These are phyloP conservation scores for Tamandua tetradactyla DNA, from an alignment of 2,797 vertebrate species.

Conservation along the genomic window DNA sequence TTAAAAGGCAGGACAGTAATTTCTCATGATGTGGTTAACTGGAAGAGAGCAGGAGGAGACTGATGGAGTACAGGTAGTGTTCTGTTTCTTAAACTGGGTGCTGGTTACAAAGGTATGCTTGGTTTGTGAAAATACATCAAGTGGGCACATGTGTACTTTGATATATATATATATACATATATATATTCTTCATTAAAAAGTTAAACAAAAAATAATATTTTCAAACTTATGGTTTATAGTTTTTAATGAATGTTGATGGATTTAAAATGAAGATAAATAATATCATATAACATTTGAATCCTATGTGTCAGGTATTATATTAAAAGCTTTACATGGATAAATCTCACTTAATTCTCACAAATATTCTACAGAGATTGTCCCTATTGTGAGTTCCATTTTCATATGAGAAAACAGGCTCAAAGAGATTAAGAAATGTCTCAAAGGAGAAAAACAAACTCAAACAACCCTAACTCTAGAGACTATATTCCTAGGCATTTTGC, in stretches of 20 bases:
- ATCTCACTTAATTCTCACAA: conserved; percentile 29
- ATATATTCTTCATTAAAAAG: background rate
- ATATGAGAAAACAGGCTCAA: conserved; percentile 14
- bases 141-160: background rate
- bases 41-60: background rate
- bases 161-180: background rate
- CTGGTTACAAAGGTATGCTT: background rate
- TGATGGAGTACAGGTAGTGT: background rate
- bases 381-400: background rate
- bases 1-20: background rate
- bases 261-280: conserved; percentile 27
- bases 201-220: conserved; percentile 9
- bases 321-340: conserved; percentile 25
- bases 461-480: background rate
- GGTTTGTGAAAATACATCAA: background rate
- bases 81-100: background rate
- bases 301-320: background rate
- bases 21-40: background rate
- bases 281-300: background rate
- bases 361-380: background rate
- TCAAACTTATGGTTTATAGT: background rate
- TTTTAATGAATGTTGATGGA: conserved; percentile 53
- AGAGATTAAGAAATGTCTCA: conserved; percentile 44
- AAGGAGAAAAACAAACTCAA: background rate
- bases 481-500: background rate